Evolutionary conservation across 1,140 invertebrate genomes (phyloP).

Genomic region (Drosophila tristis): DNA sequence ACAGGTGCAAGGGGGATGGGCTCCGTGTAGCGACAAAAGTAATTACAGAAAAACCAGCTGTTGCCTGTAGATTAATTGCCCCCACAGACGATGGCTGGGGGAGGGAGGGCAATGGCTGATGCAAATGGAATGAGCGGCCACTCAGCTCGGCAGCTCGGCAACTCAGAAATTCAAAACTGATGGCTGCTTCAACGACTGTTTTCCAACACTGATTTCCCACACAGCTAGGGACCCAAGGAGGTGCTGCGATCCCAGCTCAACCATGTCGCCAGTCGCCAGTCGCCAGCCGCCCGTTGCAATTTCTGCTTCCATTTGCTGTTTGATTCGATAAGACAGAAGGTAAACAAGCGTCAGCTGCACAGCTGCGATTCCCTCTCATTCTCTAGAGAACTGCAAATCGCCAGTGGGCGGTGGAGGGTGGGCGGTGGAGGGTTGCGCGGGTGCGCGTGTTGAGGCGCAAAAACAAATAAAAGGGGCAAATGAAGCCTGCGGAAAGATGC

Average conservation of each 20-base stretch:
- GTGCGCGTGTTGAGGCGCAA: no score
- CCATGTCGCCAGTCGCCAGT: no score
- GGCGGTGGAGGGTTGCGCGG: no score
- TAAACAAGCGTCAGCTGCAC: conserved; percentile 48
- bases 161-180: no score
- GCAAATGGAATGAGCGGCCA: background rate
- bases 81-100: background rate
- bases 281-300: background rate
- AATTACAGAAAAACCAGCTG: conserved; percentile 66
- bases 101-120: no score
- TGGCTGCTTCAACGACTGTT: conserved; percentile 1
- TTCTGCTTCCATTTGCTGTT: conserved; percentile 20
- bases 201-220: no score
- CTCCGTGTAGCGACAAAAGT: conserved; percentile 45
- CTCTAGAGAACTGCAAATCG: conserved; percentile 12
- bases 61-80: conserved; percentile 71
- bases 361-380: conserved; percentile 12
- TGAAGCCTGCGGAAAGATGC: background rate
- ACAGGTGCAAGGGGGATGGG: conserved; percentile 15
- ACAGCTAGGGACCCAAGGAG: no score
- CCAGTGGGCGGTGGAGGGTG: background rate
- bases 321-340: conserved; percentile 52
- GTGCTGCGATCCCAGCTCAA: no score
- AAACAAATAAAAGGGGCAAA: no score
- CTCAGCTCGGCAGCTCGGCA: no score